These are phyloP conservation scores for Diploscapter pachys DNA, from an alignment of 1,140 invertebrate genomes.

Conservation along the genomic window DNA sequence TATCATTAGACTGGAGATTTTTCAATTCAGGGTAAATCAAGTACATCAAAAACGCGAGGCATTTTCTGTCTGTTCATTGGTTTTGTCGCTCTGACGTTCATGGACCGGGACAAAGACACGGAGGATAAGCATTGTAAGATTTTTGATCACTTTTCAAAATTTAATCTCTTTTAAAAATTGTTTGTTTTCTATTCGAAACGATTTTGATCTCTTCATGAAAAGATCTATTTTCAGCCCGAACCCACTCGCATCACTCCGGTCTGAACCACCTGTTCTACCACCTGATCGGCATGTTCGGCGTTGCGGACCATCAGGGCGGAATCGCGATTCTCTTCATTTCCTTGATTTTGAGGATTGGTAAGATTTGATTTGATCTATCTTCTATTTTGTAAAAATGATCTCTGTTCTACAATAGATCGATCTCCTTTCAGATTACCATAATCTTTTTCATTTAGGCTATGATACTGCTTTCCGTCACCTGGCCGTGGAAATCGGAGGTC, in stretches of 20 bases:
- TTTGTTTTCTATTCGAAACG: neutral
- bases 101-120: conserved; percentile 63
- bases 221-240: conserved; percentile 42
- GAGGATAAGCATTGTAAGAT: conserved; percentile 45
- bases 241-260: conserved; percentile 59
- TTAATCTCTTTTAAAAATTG: neutral
- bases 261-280: conserved; percentile 64
- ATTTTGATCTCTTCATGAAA: neutral
- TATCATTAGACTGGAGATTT: too few relatives aligned
- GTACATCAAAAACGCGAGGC: conserved; percentile 62
- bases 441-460: conserved; percentile 57
- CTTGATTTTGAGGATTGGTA: conserved; percentile 49
- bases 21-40: conserved; percentile 39
- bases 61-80: conserved; percentile 61
- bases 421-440: neutral
- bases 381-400: neutral
- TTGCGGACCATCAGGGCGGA: conserved; percentile 64
- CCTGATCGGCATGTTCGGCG: conserved; percentile 61
- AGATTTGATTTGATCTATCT: neutral
- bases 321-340: conserved; percentile 62
- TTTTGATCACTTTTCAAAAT: neutral
- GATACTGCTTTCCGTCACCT: conserved; percentile 61
- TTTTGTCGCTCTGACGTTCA: conserved; percentile 61
- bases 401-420: neutral
- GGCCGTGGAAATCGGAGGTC: conserved; percentile 63